phyloP scores from a whole-genome alignment of 2,113 vertebrate genomes.

The Hippocampus mohnikei region DNA sequence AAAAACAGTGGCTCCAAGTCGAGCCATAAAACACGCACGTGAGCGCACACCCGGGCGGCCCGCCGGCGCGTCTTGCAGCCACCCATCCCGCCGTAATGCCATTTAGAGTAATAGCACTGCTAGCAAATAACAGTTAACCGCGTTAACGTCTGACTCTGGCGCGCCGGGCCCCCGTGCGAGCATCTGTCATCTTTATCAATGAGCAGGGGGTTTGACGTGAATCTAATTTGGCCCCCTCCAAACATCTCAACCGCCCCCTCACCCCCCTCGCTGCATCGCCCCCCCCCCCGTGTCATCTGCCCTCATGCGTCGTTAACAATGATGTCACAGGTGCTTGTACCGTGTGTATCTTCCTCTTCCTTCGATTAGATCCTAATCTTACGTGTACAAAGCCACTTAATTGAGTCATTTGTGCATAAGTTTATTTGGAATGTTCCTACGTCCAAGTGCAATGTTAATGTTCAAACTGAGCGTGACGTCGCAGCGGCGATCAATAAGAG shows the following conservation, averaged over 20 bases:
- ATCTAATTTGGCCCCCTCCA: constrained; percentile 61
- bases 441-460: too few species aligned
- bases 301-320: constrained; percentile 39
- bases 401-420: not conserved
- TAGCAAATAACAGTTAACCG: constrained; percentile 71
- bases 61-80: constrained; percentile 36
- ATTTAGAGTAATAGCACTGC: constrained; percentile 72
- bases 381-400: not conserved
- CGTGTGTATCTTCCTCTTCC: constrained; percentile 66
- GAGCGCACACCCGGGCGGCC: constrained; percentile 14
- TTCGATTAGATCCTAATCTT: constrained; percentile 57
- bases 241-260: constrained; percentile 35
- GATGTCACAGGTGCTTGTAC: constrained; percentile 60
- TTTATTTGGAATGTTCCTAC: too few species aligned
- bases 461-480: too few species aligned
- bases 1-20: constrained; percentile 51
- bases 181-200: constrained; percentile 73
- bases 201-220: constrained; percentile 56
- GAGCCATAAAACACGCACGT: constrained; percentile 45
- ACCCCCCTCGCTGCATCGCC: not conserved
- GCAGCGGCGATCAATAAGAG: too few species aligned
- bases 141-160: constrained; percentile 66
- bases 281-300: constrained; percentile 39
- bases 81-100: constrained; percentile 61
- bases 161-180: constrained; percentile 37